These are phyloP conservation scores for Calliphora vomitoria DNA, from an alignment of 2,888 invertebrate genomes.

Conservation along the genomic window DNA sequence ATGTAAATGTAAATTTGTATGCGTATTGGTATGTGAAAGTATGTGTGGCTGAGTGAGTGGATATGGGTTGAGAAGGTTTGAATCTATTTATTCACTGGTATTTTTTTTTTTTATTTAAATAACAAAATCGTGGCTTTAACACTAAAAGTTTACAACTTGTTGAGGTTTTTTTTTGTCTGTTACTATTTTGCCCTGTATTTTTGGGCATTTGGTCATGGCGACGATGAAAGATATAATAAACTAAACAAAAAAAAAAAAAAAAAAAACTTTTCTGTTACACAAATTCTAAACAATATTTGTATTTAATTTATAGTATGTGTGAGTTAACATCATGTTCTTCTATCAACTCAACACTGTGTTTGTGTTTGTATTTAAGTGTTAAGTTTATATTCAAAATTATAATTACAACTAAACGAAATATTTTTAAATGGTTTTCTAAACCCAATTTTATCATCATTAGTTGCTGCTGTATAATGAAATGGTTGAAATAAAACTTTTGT, in stretches of 20 bases:
- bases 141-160: conserved; percentile 55
- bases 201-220: background rate
- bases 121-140: conserved; percentile 37
- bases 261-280: conserved; percentile 10
- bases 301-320: conserved; percentile 32
- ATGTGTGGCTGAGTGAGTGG: too few species aligned
- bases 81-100: conserved; percentile 4
- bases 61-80: background rate
- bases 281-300: conserved; percentile 36
- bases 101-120: background rate
- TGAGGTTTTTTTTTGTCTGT: background rate
- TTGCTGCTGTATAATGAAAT: background rate
- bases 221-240: conserved; percentile 20
- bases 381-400: conserved; percentile 24
- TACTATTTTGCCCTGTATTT: background rate
- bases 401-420: conserved; percentile 25
- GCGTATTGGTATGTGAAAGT: background rate
- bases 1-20: background rate
- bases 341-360: background rate
- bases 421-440: background rate
- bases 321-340: background rate
- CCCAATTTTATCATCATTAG: background rate
- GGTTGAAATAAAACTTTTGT: background rate
- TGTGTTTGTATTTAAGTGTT: background rate
- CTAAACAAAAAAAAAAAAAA: conserved; percentile 8